Percentiles rank a stretch among this genome's conserved stretches.
phyloP scores from a whole-genome alignment of 2,888 invertebrate species.

The Lacanobia oleracea region DNA sequence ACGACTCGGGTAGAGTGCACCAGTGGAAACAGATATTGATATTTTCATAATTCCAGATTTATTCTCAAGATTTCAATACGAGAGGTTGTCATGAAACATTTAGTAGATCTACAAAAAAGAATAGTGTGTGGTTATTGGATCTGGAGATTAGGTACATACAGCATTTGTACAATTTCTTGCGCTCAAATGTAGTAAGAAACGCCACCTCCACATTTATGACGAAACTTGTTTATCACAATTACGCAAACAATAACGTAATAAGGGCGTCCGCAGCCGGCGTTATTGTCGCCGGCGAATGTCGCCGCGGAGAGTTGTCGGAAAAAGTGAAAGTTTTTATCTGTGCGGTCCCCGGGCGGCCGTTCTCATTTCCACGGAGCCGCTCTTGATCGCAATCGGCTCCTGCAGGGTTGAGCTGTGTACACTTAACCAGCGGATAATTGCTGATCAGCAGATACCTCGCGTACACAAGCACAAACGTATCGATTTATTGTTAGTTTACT shows the following conservation, averaged over 20 bases:
- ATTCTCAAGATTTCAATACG: slow-evolving; percentile 30
- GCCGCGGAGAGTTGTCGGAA: slow-evolving; percentile 84
- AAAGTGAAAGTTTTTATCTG: slow-evolving; percentile 90
- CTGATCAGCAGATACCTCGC: slow-evolving; percentile 70
- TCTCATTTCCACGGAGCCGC: slow-evolving; percentile 85
- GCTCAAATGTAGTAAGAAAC: slow-evolving; percentile 56
- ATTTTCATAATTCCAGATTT: slow-evolving; percentile 51
- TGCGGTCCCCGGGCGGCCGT: slow-evolving; percentile 83
- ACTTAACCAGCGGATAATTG: slow-evolving; percentile 74
- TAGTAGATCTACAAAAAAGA: slow-evolving; percentile 24
- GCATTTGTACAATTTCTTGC: slow-evolving; percentile 50
- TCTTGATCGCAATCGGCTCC: slow-evolving; percentile 84
- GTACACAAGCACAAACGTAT: slow-evolving; percentile 51
- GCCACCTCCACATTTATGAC: slow-evolving; percentile 69
- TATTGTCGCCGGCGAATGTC: slow-evolving; percentile 83
- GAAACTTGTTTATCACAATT: slow-evolving; percentile 83
- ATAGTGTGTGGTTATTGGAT: slow-evolving; percentile 29
- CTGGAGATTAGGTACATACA: slow-evolving; percentile 16
- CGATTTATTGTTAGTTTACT: slow-evolving; percentile 57
- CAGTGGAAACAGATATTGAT: slow-evolving; percentile 43
- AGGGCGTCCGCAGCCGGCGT: slow-evolving; percentile 81
- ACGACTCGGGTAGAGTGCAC: slow-evolving; percentile 59
- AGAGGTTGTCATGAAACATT: slow-evolving; percentile 24
- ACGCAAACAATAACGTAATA: slow-evolving; percentile 84
- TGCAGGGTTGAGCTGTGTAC: slow-evolving; percentile 77